Evolutionary conservation across 2,888 invertebrate species (phyloP).

Genomic region (Shargacucullia verbasci): DNA sequence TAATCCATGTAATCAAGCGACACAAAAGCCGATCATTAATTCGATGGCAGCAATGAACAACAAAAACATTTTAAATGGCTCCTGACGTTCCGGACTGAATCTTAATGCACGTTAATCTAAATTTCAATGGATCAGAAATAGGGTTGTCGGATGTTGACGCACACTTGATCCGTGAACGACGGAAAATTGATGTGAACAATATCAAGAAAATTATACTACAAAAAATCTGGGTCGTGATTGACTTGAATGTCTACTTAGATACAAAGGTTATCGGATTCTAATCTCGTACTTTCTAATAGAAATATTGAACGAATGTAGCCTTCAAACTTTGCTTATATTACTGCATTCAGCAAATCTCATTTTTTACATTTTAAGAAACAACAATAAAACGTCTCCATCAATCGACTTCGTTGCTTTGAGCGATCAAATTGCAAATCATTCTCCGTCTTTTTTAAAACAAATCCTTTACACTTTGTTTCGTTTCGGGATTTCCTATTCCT

Average conservation of each 20-base stretch:
- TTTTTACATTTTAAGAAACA: constrained; percentile 1
- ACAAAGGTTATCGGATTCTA: too few species aligned
- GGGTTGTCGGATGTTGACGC: constrained; percentile 41
- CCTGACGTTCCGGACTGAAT: constrained; percentile 58
- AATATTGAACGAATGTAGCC: too few species aligned
- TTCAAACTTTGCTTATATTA: too few species aligned
- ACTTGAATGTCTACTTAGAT: neutral
- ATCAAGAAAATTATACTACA: neutral
- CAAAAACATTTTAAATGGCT: constrained; percentile 74
- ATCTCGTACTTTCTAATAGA: too few species aligned
- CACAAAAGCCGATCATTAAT: constrained; percentile 65
- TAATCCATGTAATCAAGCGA: constrained; percentile 62
- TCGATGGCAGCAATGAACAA: constrained; percentile 63
- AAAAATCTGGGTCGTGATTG: neutral
- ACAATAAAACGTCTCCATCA: constrained; percentile 18
- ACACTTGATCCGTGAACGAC: constrained; percentile 17
- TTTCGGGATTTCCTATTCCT: constrained; percentile 28
- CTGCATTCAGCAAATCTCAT: neutral
- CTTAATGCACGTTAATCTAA: constrained; percentile 72
- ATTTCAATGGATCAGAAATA: constrained; percentile 68
- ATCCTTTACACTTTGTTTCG: constrained; percentile 34
- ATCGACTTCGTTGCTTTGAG: constrained; percentile 37
- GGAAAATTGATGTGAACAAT: constrained; percentile 1
- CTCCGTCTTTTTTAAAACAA: constrained; percentile 33
- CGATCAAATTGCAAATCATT: constrained; percentile 23